A percentile compares a stretch with the other conserved stretches of the same genome.
phyloP scores from a whole-genome alignment of 2,888 invertebrate species.

The Tetheella fluctuosa region DNA sequence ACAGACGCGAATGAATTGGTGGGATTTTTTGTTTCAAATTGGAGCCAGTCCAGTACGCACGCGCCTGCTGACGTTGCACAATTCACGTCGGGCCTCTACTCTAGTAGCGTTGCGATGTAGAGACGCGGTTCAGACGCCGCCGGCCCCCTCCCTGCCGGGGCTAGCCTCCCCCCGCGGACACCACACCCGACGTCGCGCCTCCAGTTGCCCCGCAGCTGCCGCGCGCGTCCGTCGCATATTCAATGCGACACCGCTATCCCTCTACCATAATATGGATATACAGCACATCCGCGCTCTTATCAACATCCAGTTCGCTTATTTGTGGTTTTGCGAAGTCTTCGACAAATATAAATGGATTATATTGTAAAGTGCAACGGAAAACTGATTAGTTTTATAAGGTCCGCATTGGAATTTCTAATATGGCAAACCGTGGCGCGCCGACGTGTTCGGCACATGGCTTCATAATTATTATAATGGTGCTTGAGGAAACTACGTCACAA shows the following conservation, averaged over 20 bases:
- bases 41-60: slow-evolving; percentile 63
- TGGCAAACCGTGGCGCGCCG: slow-evolving; percentile 74
- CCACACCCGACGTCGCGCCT: slow-evolving; percentile 48
- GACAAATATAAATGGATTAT: slow-evolving; percentile 83
- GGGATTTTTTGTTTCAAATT: slow-evolving; percentile 49
- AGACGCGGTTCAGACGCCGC: slow-evolving; percentile 72
- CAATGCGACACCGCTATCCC: slow-evolving; percentile 72
- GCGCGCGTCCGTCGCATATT: slow-evolving; percentile 79
- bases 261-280: slow-evolving; percentile 82
- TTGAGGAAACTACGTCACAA: slow-evolving; percentile 69
- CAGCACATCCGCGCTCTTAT: slow-evolving; percentile 77
- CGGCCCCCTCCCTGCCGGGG: slow-evolving; percentile 37
- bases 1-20: slow-evolving; percentile 34
- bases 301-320: slow-evolving; percentile 78
- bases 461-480: slow-evolving; percentile 74
- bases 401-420: slow-evolving; percentile 81
- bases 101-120: slow-evolving; percentile 40
- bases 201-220: slow-evolving; percentile 80
- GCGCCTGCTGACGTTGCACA: slow-evolving; percentile 78
- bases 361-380: slow-evolving; percentile 76
- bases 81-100: slow-evolving; percentile 63
- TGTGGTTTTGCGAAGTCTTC: slow-evolving; percentile 81
- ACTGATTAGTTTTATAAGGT: slow-evolving; percentile 70
- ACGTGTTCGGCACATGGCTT: slow-evolving; percentile 82
- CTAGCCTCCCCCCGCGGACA: slow-evolving; percentile 28